Evolutionary conservation across 2,888 invertebrate species (phyloP).

Genomic region (Sinopyrophorus schimmeli): DNA sequence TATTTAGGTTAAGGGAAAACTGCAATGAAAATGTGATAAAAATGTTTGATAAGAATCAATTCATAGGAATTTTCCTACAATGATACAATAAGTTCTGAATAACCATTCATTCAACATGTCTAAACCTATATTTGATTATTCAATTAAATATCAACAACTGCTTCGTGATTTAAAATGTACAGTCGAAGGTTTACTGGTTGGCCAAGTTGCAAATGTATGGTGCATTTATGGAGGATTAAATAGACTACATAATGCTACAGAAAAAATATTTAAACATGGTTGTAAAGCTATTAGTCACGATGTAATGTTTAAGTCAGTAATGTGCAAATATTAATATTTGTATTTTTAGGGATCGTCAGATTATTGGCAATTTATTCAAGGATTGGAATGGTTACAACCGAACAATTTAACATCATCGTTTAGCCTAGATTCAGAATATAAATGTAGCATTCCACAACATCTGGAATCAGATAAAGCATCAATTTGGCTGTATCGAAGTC

Average conservation of each 20-base stretch:
- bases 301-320: no score
- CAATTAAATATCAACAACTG: slow-evolving; percentile 55
- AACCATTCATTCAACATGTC: no score
- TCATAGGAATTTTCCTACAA: no score
- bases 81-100: no score
- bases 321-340: no score
- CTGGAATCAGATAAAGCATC: slow-evolving; percentile 58
- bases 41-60: no score
- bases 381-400: slow-evolving; percentile 64
- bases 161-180: slow-evolving; percentile 59
- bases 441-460: slow-evolving; percentile 53
- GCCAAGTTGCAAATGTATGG: slow-evolving; percentile 64
- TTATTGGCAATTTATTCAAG: slow-evolving; percentile 63
- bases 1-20: no score
- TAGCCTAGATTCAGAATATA: slow-evolving; percentile 53
- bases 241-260: slow-evolving; percentile 59
- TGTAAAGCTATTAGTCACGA: slow-evolving; percentile 54
- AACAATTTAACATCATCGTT: slow-evolving; percentile 58
- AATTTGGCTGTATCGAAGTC: slow-evolving; percentile 59
- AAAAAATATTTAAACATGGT: slow-evolving; percentile 63
- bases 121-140: no score
- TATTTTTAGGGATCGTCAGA: slow-evolving; percentile 57
- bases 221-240: slow-evolving; percentile 63
- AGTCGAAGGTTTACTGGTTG: slow-evolving; percentile 61
- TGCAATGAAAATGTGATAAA: no score